phyloP scores from a whole-genome alignment of 2,888 invertebrate genomes.

The Parelbella ahira region DNA sequence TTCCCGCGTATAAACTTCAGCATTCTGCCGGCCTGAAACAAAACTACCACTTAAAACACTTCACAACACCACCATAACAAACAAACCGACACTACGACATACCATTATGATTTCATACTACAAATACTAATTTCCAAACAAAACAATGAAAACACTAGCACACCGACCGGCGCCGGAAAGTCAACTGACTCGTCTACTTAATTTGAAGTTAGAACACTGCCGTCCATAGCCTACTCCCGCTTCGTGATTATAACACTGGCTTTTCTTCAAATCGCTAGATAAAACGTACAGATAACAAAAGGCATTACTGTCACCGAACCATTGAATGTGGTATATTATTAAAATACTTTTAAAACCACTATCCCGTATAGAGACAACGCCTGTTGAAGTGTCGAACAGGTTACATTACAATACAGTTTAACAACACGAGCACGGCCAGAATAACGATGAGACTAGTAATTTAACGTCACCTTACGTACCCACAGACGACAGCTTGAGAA shows the following conservation, averaged over 20 bases:
- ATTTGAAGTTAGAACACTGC: constrained; percentile 34
- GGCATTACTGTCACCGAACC: constrained; percentile 29
- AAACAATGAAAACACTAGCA: constrained; percentile 49
- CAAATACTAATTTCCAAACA: constrained; percentile 14
- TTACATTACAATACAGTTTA: constrained; percentile 34
- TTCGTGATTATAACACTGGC: constrained; percentile 57
- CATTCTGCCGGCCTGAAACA: constrained; percentile 84
- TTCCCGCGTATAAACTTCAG: constrained; percentile 97
- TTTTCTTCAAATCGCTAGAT: constrained; percentile 56
- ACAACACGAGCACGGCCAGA: constrained; percentile 9
- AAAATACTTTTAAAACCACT: constrained; percentile 29
- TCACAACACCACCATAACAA: constrained; percentile 52
- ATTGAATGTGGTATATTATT: constrained; percentile 9
- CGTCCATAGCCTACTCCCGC: constrained; percentile 45
- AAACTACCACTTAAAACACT: constrained; percentile 67
- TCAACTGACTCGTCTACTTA: constrained; percentile 52
- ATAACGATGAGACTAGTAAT: constrained; percentile 11
- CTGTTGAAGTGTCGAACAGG: constrained; percentile 64
- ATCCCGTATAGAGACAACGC: constrained; percentile 61
- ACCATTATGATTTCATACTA: constrained; percentile 69
- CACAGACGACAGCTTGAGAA: constrained; percentile 67
- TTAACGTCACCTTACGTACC: constrained; percentile 54
- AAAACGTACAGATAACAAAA: constrained; percentile 54
- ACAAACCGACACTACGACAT: constrained; percentile 45
- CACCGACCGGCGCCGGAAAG: constrained; percentile 67